Conservation (phyloP, 2,797 vertebrate genomes). For the Darevskia mixta region DNA sequence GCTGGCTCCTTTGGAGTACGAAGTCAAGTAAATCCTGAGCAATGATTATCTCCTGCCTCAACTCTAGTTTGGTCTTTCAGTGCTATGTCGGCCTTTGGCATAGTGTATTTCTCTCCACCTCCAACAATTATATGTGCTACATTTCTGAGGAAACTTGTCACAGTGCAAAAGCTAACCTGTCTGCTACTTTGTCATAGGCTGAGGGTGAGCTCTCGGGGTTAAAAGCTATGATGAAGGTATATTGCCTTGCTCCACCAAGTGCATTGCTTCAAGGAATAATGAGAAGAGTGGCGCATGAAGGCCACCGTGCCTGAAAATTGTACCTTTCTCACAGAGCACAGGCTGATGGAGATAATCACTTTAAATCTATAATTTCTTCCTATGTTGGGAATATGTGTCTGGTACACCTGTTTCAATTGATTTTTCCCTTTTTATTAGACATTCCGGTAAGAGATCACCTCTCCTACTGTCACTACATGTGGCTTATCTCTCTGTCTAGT, state of each 20-base stretch:
- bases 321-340: not conserved
- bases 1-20: not conserved
- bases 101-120: not conserved
- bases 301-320: constrained; percentile 10
- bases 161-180: not conserved
- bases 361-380: constrained; percentile 46
- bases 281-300: constrained; percentile 30
- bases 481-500: constrained; percentile 29
- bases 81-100: not conserved
- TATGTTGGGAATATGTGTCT: constrained; percentile 23
- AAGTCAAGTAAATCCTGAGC: not conserved
- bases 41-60: not conserved
- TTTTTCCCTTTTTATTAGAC: constrained; percentile 17
- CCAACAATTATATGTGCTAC: not conserved
- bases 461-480: not conserved
- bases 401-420: constrained; percentile 37
- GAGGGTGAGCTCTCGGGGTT: not conserved
- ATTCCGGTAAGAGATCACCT: constrained; percentile 18
- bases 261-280: constrained; percentile 24
- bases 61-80: not conserved
- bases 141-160: constrained; percentile 14
- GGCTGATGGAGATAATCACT: not conserved
- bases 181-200: not conserved
- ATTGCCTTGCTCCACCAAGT: constrained; percentile 22
- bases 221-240: constrained; percentile 23